Conservation (phyloP, 1,140 invertebrate genomes). For the Zophobas atratus region DNA sequence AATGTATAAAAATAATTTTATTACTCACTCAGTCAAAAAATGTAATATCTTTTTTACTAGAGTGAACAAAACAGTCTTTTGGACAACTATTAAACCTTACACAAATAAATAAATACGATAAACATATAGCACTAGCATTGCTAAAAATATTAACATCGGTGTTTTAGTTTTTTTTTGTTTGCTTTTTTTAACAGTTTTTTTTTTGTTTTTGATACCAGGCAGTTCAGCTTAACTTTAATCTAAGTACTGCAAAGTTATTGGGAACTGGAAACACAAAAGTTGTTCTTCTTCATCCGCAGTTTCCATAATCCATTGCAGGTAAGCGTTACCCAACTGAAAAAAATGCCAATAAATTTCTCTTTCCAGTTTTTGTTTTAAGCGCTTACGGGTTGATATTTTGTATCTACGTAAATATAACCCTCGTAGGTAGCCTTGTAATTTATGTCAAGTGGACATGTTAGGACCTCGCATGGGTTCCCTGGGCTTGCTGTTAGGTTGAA, state of each 20-base stretch:
- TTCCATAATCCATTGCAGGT: slow-evolving; percentile 22
- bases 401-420: background rate
- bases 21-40: background rate
- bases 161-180: too few relatives aligned
- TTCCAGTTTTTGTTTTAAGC: background rate
- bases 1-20: slow-evolving; percentile 45
- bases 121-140: background rate
- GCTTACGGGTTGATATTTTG: background rate
- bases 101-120: slow-evolving; percentile 29
- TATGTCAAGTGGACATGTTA: slow-evolving; percentile 7
- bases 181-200: too few relatives aligned
- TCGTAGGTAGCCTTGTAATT: background rate
- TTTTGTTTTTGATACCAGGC: too few relatives aligned
- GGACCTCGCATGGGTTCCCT: slow-evolving; percentile 5
- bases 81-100: too few relatives aligned
- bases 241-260: background rate
- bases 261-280: slow-evolving; percentile 13
- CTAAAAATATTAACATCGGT: too few relatives aligned
- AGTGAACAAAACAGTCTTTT: too few relatives aligned
- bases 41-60: too few relatives aligned
- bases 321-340: slow-evolving; percentile 11
- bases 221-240: too few relatives aligned
- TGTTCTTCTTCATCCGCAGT: background rate
- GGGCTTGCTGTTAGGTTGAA: slow-evolving; percentile 7
- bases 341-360: background rate